These are phyloP conservation scores for Antedon bifida DNA, from an alignment of 35 echinoderm and acorn worm species.

Conservation along the genomic window DNA sequence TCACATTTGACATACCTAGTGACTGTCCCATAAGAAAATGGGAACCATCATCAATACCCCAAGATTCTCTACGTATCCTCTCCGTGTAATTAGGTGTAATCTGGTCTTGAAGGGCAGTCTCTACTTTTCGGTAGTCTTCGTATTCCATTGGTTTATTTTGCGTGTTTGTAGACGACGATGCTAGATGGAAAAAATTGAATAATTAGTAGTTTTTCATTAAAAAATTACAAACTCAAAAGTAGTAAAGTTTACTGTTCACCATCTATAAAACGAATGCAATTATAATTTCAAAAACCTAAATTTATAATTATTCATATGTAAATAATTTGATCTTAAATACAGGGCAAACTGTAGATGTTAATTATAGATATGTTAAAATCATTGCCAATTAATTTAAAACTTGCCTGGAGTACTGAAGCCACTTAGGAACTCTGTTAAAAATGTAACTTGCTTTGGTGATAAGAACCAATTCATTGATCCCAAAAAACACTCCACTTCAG, in stretches of 20 bases:
- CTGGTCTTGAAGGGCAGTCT: conserved; percentile 65
- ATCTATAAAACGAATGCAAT: too few species aligned
- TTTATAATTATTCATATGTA: too few species aligned
- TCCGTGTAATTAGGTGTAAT: background rate
- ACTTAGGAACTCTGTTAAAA: conserved; percentile 61
- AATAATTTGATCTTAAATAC: too few species aligned
- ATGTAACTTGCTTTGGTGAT: conserved; percentile 77
- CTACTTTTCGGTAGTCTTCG: conserved; percentile 75
- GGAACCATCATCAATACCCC: conserved; percentile 26
- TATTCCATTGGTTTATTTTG: conserved; percentile 68
- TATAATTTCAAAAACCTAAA: too few species aligned
- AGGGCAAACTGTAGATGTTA: too few species aligned
- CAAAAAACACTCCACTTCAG: conserved; percentile 70
- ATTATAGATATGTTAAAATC: too few species aligned
- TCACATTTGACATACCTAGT: conserved; percentile 7
- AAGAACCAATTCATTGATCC: conserved; percentile 87
- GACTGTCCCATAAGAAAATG: conserved; percentile 13
- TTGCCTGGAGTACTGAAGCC: conserved; percentile 80
- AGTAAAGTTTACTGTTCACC: too few species aligned
- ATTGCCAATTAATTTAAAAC: background rate
- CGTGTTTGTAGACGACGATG: background rate
- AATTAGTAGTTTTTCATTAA: too few species aligned
- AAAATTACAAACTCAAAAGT: too few species aligned
- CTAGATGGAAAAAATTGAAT: background rate
- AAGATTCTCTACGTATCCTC: conserved; percentile 36